Evolutionary conservation across 2,797 vertebrate genomes (phyloP).

Genomic region (Ibycter americanus): DNA sequence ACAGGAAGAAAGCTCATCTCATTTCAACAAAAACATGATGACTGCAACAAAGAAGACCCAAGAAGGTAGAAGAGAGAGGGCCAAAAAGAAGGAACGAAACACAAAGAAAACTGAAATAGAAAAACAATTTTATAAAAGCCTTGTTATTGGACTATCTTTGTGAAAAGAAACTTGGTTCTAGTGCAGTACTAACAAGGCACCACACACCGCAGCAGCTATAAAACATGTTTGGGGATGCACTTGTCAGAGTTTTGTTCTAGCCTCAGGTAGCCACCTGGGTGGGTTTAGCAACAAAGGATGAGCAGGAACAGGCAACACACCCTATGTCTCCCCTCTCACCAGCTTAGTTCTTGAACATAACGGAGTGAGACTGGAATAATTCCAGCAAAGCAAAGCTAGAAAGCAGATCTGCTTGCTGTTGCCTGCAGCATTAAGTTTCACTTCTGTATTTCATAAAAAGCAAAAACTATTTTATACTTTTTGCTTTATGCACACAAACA

Average conservation of each 20-base stretch:
- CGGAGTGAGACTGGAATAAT: background rate
- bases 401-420: background rate
- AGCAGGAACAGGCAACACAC: background rate
- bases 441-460: background rate
- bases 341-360: background rate
- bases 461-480: background rate
- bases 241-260: background rate
- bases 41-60: background rate
- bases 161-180: background rate
- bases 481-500: background rate
- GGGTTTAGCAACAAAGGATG: background rate
- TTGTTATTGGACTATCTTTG: background rate
- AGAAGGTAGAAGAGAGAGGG: background rate
- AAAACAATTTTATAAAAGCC: background rate
- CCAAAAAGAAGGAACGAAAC: background rate
- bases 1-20: background rate
- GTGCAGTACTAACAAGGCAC: background rate
- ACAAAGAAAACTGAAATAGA: background rate
- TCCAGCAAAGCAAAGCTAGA: background rate
- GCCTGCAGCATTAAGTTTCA: background rate
- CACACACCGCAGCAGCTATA: background rate
- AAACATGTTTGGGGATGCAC: background rate
- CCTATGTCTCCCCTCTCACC: background rate
- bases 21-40: background rate
- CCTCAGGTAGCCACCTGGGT: background rate